A percentile compares a stretch with the other conserved stretches of the same genome.
phyloP scores from a whole-genome alignment of 2,888 invertebrate species.

The Hypercompe scribonia region DNA sequence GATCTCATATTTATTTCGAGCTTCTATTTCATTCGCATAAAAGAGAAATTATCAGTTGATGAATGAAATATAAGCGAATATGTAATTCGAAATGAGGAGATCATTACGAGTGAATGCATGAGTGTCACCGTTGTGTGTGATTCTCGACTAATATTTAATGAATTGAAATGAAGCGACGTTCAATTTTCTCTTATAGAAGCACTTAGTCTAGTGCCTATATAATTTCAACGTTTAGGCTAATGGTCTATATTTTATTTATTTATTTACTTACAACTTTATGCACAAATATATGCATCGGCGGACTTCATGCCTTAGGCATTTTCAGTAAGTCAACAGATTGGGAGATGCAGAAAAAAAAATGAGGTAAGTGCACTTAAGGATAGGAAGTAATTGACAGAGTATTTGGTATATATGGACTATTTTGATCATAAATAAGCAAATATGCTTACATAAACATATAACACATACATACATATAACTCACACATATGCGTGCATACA shows the following conservation, averaged over 20 bases:
- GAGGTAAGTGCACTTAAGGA: too few species aligned
- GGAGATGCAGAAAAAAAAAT: too few species aligned
- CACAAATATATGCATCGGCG: too few species aligned
- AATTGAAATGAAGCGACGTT: neutral
- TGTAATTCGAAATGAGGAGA: slow-evolving; percentile 6
- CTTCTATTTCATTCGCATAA: slow-evolving; percentile 12
- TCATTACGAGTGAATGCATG: slow-evolving; percentile 1
- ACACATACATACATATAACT: too few species aligned
- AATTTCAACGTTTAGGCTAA: neutral
- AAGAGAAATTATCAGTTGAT: slow-evolving; percentile 2
- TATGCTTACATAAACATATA: too few species aligned
- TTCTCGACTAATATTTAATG: neutral
- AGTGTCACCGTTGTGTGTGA: neutral
- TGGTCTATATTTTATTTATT: neutral
- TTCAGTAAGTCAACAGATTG: too few species aligned
- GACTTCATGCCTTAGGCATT: too few species aligned
- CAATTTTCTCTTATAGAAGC: neutral
- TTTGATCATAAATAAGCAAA: too few species aligned
- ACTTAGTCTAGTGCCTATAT: neutral
- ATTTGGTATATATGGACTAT: too few species aligned
- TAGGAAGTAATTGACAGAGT: too few species aligned
- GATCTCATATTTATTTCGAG: slow-evolving; percentile 5
- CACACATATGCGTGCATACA: too few species aligned
- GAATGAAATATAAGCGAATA: slow-evolving; percentile 9
- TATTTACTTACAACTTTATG: too few species aligned